Base-by-base conservation (phyloP, 1,140 invertebrate genomes). In the Zelostemma sp. region DNA sequence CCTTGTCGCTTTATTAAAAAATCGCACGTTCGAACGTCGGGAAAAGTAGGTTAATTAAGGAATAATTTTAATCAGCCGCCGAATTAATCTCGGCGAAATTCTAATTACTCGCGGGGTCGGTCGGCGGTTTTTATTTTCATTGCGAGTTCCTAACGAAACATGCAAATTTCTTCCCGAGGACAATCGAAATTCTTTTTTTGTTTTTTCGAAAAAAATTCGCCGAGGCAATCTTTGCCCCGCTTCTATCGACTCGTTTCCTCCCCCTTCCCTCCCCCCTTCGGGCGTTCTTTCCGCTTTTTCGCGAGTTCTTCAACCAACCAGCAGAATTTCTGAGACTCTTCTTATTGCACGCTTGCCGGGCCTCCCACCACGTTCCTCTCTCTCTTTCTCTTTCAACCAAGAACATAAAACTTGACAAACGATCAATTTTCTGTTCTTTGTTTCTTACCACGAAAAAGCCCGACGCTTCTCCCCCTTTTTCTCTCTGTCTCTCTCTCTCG, bases 371-470 rank as follows among this genome's bases (percentile, higher is more conserved):
- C 25, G 21, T 33, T 57, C 59, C 50, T 49, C 62, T n/a, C n/a
- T n/a, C n/a, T n/a, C n/a, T n/a, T n/a, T n/a, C n/a, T n/a, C 63
- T 68, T 60, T 60, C 63, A 65, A 60, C 68, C 69, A 69, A 66
- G 73, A 77, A 78, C 75, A 81, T 82, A 79, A 82, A 81, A 81
- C 79, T 81, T 82, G 80, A 83, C 79, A 81, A 82, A 83, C 80
- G 80, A 83, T 81, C 78, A 82, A 82, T 80, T 83, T 83, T 83
- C 79, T 79, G 74, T 75, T 80, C 79, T 82, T 82, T 83, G 79
- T 83, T 82, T 81, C 77, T 80, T 81, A 78, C 74, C 76, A 72
- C 74, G 70, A 67, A 74, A 62, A 61, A 73, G 61, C 74, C 69
- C 73, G 67, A 49, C 64, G 67, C 70, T 63, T 75, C 65, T 61